phyloP scores from a whole-genome alignment of 2,113 vertebrate genomes.

The Chelonoidis abingdonii region DNA sequence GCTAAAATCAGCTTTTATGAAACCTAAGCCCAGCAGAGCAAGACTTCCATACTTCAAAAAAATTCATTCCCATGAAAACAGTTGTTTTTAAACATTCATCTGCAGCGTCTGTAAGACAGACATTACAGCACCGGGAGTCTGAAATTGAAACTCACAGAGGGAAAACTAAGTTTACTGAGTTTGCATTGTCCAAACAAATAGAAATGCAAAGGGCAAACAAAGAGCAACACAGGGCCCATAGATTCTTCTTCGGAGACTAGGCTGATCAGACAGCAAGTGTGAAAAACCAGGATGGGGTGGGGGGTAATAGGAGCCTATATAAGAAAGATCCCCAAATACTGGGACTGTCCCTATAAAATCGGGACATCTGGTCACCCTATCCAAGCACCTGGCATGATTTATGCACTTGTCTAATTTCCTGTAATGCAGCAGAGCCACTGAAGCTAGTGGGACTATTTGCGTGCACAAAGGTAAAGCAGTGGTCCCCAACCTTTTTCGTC shows the following conservation, averaged over 20 bases:
- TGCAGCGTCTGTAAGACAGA: not conserved
- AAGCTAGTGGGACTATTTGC: not conserved
- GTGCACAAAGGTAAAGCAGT: not conserved
- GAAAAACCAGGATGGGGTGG: too few relatives aligned
- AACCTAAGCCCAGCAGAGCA: not conserved
- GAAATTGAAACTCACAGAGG: not conserved
- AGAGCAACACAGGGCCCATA: not conserved
- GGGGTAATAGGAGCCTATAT: too few relatives aligned
- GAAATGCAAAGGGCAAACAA: not conserved
- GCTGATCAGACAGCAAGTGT: too few relatives aligned
- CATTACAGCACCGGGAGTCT: not conserved
- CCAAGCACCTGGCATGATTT: not conserved
- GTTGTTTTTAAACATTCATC: not conserved
- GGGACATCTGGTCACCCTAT: too few relatives aligned
- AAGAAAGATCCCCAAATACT: too few relatives aligned
- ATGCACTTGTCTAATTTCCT: not conserved
- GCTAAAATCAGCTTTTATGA: not conserved
- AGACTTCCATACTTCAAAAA: not conserved
- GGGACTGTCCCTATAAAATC: too few relatives aligned
- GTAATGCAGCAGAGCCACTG: not conserved
- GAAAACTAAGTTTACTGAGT: not conserved
- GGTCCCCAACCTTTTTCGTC: too few relatives aligned
- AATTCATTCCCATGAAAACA: not conserved
- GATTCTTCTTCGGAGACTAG: not conserved
- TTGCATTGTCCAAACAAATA: not conserved